A percentile compares a stretch with the other conserved stretches of the same genome.
Evolutionary conservation across 1,140 invertebrate genomes (phyloP).

Genomic region (Orius laevigatus): DNA sequence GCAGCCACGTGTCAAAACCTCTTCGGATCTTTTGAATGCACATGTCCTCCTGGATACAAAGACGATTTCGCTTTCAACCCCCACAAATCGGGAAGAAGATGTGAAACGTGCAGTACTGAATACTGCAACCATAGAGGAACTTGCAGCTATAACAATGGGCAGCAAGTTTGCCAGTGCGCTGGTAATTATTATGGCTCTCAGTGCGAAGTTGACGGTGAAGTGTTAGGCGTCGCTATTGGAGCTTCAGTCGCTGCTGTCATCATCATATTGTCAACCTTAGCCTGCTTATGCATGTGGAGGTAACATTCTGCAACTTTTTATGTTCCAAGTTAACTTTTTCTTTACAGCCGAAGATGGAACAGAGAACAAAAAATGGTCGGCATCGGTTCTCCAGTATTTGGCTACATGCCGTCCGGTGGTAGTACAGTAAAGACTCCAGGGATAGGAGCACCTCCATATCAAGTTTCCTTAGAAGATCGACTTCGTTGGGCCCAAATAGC

Average conservation of each 20-base stretch:
- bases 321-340: conserved; percentile 3
- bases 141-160: conserved; percentile 53
- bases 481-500: conserved; percentile 71
- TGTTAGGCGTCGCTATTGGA: conserved; percentile 74
- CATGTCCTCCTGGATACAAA: conserved; percentile 60
- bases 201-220: conserved; percentile 83
- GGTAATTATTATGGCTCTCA: conserved; percentile 73
- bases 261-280: conserved; percentile 71
- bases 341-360: conserved; percentile 63
- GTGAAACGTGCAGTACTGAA: conserved; percentile 54
- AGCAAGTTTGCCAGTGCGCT: conserved; percentile 64
- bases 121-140: conserved; percentile 71
- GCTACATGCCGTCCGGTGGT: conserved; percentile 51
- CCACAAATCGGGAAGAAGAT: conserved; percentile 49
- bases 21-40: conserved; percentile 77
- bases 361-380: conserved; percentile 61
- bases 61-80: conserved; percentile 50
- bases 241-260: conserved; percentile 72
- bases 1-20: conserved; percentile 77
- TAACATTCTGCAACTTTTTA: conserved; percentile 30
- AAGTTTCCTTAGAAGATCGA: conserved; percentile 54
- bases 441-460: conserved; percentile 31
- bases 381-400: conserved; percentile 62
- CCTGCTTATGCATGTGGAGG: conserved; percentile 83
- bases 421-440: conserved; percentile 49